Base-by-base conservation (phyloP, 2,113 vertebrate genomes). In the Campylomormyrus numenius region DNA sequence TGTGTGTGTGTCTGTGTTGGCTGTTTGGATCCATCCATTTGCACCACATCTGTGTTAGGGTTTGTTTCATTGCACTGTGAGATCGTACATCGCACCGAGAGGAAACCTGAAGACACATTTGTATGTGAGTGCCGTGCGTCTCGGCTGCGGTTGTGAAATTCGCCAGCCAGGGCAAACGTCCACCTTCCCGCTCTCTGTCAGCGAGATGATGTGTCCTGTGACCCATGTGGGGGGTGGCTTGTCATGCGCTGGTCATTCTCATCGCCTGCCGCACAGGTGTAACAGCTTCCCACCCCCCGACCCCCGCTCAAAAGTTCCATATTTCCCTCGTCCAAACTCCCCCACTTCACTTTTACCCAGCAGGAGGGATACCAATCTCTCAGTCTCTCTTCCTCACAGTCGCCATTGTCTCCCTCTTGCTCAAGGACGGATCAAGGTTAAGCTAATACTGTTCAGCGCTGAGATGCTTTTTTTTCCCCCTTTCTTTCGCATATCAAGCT, bases 141-240 rank as follows among this genome's bases (percentile, higher is more conserved):
- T 93, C 91, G 91, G 92, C 92, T 93, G 86, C 80, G 89, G 80
- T 49, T 84, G 49, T 93, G 94, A 94, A 92, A 94, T 92, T 91
- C 90, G 88, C 93, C 93, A 94, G 94, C 95, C 94, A 93, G 94
- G 95, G 94, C 93, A 95, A 94, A 94, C 94, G 93, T 93, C 92
- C 93, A 90, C 85, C 93, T 94, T 92, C 93, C 13, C 92, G 92
- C 93, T 93, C 84, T 90, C 94, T 95, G 93, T 94, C 94, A 94
- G 93, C 92, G 90, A 89, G 91, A 92, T 95, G 95, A 95, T 95
- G 93, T 94, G 92, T 95, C 94, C 94, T 91, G 91, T 96, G 95
- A 96, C 95, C 95, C 94, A 88, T 95, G 93, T 4, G 94, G 93
- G 93, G 95, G 94, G 95, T 95, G 94, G 94, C 94, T 95, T 95